These are phyloP conservation scores for Caenorhabditis japonica DNA, from an alignment of 2,888 invertebrate species.

Conservation along the genomic window DNA sequence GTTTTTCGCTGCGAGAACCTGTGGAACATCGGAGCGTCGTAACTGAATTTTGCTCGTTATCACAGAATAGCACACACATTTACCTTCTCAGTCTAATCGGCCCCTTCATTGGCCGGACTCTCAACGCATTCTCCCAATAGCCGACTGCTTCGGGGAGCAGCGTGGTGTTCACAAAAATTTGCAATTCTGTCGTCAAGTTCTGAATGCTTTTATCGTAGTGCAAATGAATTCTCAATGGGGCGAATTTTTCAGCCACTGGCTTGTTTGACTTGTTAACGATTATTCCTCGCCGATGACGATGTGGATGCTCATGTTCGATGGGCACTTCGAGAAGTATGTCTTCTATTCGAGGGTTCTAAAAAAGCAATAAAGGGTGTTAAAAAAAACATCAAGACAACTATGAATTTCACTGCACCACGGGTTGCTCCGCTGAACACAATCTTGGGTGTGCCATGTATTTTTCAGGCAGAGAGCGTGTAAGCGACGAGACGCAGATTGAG, in stretches of 20 bases:
- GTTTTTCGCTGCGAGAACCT: too few relatives aligned
- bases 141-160: conserved; percentile 66
- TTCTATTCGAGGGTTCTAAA: conserved; percentile 61
- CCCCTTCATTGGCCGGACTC: conserved; percentile 48
- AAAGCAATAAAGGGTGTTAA: not conserved
- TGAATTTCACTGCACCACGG: not conserved
- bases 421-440: not conserved
- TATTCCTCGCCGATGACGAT: conserved; percentile 20
- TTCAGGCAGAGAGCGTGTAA: too few relatives aligned
- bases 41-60: too few relatives aligned
- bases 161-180: conserved; percentile 60
- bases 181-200: conserved; percentile 56
- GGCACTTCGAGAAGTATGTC: conserved; percentile 64
- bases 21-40: too few relatives aligned
- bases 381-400: not conserved
- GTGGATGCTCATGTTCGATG: conserved; percentile 29
- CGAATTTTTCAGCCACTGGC: conserved; percentile 38
- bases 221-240: conserved; percentile 61
- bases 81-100: conserved; percentile 61
- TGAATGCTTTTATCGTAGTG: conserved; percentile 63
- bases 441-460: too few relatives aligned
- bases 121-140: conserved; percentile 66
- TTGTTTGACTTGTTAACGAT: too few relatives aligned
- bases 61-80: not conserved
- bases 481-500: too few relatives aligned